Evolutionary conservation across 2,888 invertebrate genomes (phyloP).

Genomic region (Mechanitis mazaeus): DNA sequence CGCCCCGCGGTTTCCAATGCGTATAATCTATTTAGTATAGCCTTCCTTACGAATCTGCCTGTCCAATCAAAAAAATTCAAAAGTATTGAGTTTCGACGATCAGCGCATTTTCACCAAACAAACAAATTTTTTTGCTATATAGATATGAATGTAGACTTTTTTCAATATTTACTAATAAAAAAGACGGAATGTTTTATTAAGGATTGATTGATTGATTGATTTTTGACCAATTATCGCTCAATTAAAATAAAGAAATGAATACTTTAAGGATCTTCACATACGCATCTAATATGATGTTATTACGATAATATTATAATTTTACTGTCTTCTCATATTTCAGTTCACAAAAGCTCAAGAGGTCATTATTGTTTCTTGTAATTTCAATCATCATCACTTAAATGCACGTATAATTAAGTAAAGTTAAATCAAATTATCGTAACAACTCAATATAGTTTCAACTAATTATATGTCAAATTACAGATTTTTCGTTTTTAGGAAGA

Average conservation of each 20-base stretch:
- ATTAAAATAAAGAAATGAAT: neutral
- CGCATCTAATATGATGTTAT: neutral
- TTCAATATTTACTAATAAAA: too few species aligned
- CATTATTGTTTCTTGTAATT: neutral
- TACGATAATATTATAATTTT: slow-evolving; percentile 1
- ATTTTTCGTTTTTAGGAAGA: slow-evolving; percentile 18
- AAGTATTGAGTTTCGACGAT: too few species aligned
- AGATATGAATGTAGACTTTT: too few species aligned
- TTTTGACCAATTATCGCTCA: too few species aligned
- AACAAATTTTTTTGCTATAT: too few species aligned
- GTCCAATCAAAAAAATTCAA: too few species aligned
- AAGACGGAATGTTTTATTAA: too few species aligned
- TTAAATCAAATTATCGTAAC: slow-evolving; percentile 16
- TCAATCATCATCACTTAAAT: neutral
- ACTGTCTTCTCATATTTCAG: neutral
- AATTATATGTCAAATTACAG: slow-evolving; percentile 24
- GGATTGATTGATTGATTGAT: too few species aligned
- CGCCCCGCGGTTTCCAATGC: too few species aligned
- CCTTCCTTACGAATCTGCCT: too few species aligned
- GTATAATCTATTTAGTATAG: too few species aligned
- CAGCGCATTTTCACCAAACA: too few species aligned
- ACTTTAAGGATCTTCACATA: neutral
- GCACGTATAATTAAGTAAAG: slow-evolving; percentile 1
- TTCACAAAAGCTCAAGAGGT: neutral
- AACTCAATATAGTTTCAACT: slow-evolving; percentile 19